Conservation (phyloP, 2,888 invertebrate species). For the Morinoia aosen region DNA sequence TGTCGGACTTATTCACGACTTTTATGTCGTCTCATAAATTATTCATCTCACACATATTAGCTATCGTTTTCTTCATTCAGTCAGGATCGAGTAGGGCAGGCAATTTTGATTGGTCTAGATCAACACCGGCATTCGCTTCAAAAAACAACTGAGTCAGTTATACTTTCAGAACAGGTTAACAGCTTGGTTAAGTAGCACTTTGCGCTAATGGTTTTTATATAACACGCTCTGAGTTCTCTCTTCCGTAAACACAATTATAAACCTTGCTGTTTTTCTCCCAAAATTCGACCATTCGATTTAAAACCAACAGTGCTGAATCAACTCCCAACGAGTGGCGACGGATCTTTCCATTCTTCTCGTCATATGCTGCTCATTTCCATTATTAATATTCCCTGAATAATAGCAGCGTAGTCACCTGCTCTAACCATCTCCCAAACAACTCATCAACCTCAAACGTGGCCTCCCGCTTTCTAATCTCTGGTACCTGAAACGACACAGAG, state of each 20-base stretch:
- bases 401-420: background rate
- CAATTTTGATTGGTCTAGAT: background rate
- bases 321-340: background rate
- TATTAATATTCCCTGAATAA: background rate
- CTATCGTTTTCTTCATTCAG: too few relatives aligned
- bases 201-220: background rate
- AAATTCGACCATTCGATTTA: background rate
- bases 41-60: too few relatives aligned
- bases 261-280: background rate
- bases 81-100: too few relatives aligned
- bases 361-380: background rate
- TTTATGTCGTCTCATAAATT: too few relatives aligned
- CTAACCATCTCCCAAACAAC: background rate
- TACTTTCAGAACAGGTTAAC: background rate
- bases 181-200: background rate
- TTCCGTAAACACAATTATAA: background rate
- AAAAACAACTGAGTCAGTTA: background rate
- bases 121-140: background rate
- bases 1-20: too few relatives aligned
- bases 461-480: background rate
- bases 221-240: background rate
- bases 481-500: background rate
- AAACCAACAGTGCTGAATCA: background rate
- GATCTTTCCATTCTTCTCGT: background rate
- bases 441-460: background rate